Evolutionary conservation across 1,140 invertebrate species (phyloP), one percentile per base, ranked within the genome.

Genomic region (Proctacanthus coquilletti): DNA sequence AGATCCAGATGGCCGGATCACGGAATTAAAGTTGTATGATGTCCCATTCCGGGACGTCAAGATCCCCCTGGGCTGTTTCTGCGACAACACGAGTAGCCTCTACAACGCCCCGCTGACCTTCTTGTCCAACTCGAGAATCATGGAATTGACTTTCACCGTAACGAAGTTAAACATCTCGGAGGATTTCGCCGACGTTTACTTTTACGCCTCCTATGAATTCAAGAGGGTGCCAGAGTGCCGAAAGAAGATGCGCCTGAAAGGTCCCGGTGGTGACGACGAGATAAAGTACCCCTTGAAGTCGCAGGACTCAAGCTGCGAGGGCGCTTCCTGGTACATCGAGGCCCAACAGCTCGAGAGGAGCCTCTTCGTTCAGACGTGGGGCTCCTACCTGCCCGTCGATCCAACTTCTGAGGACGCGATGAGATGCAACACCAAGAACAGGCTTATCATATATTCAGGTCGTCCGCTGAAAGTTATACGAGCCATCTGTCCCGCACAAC

Each of bases 311-410:
- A 71, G 77, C 43, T 84, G 80, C 52, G 71, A 72, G 8, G 77
- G 79, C 10, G 58, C 78, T 34, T 78, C 80, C 2, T 84, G 80
- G 74, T 54, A 81, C 33, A 68, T 84, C 15, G 72, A 76, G 51
- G 79, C 80, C 2, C 65, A 77, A 35, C 71, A 76, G 29, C 40
- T 53, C 1, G 81, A 83, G 45, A 70, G 74, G 17, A 80, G 77
- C 4, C 63, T 84, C 2, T 84, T 81, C 45, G 61, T 84, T 14
- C 59, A 80, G 21, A 79, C 78, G 4, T 83, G 79, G 78, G 78
- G 80, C 2, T 69, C 71, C 46, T 69, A 77, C 39, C 51, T 56
- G 17, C 61, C 53, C 15, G 50, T 53, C 17, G 62, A 69, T 47
- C 64, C 66, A 21, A 59, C 61, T 27, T 60, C 65, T 13, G 67